Conservation (phyloP, 2,797 vertebrate genomes). For the Amblyraja radiata region DNA sequence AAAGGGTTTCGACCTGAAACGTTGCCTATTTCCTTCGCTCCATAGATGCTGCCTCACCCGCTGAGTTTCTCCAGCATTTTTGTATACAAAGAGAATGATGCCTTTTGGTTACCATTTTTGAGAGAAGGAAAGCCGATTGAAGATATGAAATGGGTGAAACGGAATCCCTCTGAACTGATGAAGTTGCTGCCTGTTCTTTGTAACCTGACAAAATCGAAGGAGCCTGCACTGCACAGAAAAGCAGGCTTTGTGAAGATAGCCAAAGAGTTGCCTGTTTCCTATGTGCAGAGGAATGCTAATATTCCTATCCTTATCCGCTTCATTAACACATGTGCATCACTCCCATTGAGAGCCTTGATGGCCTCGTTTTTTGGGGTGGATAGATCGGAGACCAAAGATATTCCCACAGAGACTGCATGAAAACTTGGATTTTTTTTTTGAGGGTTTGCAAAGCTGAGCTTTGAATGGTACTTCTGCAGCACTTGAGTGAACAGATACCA, state of each 20-base stretch:
- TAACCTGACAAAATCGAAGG: not conserved
- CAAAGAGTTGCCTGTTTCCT: not conserved
- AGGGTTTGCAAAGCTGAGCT: not conserved
- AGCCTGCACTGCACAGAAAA: too few relatives aligned
- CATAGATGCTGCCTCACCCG: too few relatives aligned
- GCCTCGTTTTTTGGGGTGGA: not conserved
- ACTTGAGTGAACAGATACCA: not conserved
- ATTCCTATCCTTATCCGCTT: not conserved
- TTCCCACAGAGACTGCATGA: not conserved
- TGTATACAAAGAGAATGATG: too few relatives aligned
- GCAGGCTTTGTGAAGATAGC: not conserved
- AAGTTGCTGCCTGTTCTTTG: not conserved
- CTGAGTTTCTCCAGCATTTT: too few relatives aligned
- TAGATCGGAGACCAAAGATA: not conserved
- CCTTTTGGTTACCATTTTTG: not conserved
- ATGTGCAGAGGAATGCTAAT: not conserved
- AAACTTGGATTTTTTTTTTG: not conserved
- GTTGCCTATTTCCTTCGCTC: too few relatives aligned
- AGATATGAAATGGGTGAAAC: not conserved
- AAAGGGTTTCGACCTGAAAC: too few relatives aligned
- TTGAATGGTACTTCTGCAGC: not conserved
- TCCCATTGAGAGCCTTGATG: not conserved
- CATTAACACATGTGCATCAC: not conserved
- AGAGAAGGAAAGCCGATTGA: not conserved
- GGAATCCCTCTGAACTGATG: not conserved